Base-by-base conservation (phyloP, 1,140 invertebrate genomes). In the Lordiphosa clarofinis region DNA sequence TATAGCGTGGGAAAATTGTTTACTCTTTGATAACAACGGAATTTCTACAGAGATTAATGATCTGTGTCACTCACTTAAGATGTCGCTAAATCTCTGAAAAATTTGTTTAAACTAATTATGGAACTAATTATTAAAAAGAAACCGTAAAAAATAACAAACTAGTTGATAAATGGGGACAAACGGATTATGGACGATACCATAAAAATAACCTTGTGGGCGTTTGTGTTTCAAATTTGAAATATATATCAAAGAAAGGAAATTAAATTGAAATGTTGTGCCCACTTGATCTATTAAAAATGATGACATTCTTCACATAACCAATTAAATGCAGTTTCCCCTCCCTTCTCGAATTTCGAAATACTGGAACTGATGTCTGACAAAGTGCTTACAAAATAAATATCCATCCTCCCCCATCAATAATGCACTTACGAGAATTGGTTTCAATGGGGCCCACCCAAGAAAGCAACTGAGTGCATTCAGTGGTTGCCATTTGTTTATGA, bases 1-100 rank as follows among this genome's bases (percentile, higher is more conserved):
- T 58, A 50, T 28, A 84, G 76, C 76, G 76, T 82, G 76, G 76
- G 76, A 82, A 71, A 84, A 82, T 65, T 82, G 52, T 72, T 73
- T 59, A 47, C 36, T 52, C 31, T 47, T 15, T 40, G 28, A 31
- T 42, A 48, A 35, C 58, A 63, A 70, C 13, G 5, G 31, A 31
- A 46, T 33, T 4, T 24, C 21, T 24, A 24, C 21, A 5, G 43
- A 46, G 43, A 46, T 46, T 46, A 46, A 46, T 46, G 43, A 46
- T 46, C 0, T 46, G 24, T 46, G 43, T 74, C 75, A 74, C 60
- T 79, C 48, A 28, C 19, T 50, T 60, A 55, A 60, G 57, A 74
- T 71, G 49, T 49, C 19, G 33, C 37, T 38, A 73, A 78, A 57
- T 61, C 62, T 70, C 52, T 39, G 57, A 48, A 66, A 59, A 59